A percentile compares a stretch with the other conserved stretches of the same genome.
Evolutionary conservation across 2,888 invertebrate genomes (phyloP).

Genomic region (Cartodere bifasciata): DNA sequence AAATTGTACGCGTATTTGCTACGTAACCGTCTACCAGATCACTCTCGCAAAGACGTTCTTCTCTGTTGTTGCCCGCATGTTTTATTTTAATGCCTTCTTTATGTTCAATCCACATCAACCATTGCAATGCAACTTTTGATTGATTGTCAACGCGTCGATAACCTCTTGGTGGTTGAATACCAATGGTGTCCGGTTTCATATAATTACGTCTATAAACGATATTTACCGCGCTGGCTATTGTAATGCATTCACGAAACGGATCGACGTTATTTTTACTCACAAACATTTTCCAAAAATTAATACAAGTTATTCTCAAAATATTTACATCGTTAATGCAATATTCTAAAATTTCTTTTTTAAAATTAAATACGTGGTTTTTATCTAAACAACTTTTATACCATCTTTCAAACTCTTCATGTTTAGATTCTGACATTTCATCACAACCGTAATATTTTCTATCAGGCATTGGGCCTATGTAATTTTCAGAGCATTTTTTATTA

Average conservation of each 20-base stretch:
- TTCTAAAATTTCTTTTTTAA: slow-evolving; percentile 9
- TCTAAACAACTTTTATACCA: slow-evolving; percentile 16
- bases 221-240: slow-evolving; percentile 10
- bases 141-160: slow-evolving; percentile 9
- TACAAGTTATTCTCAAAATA: slow-evolving; percentile 9
- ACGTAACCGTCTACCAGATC: slow-evolving; percentile 6
- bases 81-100: slow-evolving; percentile 1
- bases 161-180: slow-evolving; percentile 6
- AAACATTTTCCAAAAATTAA: slow-evolving; percentile 10
- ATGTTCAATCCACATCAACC: slow-evolving; percentile 4
- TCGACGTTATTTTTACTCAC: slow-evolving; percentile 9
- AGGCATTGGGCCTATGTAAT: slow-evolving; percentile 14
- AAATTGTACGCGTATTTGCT: slow-evolving; percentile 7
- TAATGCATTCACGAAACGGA: slow-evolving; percentile 9
- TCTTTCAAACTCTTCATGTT: too few species aligned
- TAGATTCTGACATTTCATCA: too few species aligned
- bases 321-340: slow-evolving; percentile 12
- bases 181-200: slow-evolving; percentile 6
- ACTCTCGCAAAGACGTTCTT: neutral
- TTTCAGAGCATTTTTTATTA: slow-evolving; percentile 10
- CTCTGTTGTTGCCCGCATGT: slow-evolving; percentile 7
- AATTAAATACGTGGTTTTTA: slow-evolving; percentile 10
- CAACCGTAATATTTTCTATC: slow-evolving; percentile 12
- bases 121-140: slow-evolving; percentile 4
- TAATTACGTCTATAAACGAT: slow-evolving; percentile 10